Base-by-base conservation (phyloP, 2,113 vertebrate genomes). In the Barnardius zonarius region DNA sequence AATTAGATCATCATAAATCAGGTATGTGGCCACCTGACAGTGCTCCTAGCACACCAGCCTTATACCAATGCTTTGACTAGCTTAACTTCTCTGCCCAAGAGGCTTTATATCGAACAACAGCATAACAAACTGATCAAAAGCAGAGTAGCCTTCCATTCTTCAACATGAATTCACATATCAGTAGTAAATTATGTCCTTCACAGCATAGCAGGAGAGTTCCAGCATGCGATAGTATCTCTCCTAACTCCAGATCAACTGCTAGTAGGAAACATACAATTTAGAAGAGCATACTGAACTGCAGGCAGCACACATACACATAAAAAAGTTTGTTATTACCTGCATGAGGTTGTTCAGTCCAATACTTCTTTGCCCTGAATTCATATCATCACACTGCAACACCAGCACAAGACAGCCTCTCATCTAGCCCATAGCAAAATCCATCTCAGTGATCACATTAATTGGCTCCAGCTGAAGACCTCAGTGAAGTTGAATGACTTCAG, bases 1-100 rank as follows among this genome's bases (percentile, higher is more conserved):
- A 77, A 51, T 81, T 79, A 93, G 69, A 63, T 76, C 81, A 91
- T 73, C 87, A 74, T 82, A 90, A 94, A 88, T 91, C n/a, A 54
- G n/a, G 63, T 4, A 10, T 30, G 41, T 1, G 1, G 86, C 41
- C 78, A 88, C 51, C 76, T 86, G 44, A 33, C 35, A 77, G 46
- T 1, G 17, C 59, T 93, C 82, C 49, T 54, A 48, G 51, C 27
- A 86, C 80, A 80, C 44, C 68, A 77, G 59, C 25, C 64, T 48
- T 70, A 52, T 52, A 84, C 17, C 55, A 85, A 11, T 30, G 85
- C 85, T 86, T 88, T 91, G 72, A 74, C 68, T 74, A 33, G 68
- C 43, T 86, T 62, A 80, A 94, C 77, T 24, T 17, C 67, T 80
- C 37, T 96, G 67, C 54, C 90, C 72, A 70, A 84, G 59, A 85